Evolutionary conservation across 2,888 invertebrate species (phyloP).

Genomic region (Chrysina gloriosa): DNA sequence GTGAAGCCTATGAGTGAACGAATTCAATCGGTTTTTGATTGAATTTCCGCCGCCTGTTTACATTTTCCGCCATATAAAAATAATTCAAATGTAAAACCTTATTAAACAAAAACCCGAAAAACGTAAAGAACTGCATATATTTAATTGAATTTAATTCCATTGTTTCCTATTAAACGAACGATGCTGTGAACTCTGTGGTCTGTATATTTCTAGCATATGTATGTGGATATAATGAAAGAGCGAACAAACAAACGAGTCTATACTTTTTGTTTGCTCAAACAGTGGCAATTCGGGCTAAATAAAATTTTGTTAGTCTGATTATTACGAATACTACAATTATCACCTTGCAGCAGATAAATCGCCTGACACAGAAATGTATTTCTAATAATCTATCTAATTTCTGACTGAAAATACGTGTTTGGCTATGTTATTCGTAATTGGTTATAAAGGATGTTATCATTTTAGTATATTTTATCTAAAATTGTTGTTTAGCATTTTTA

Average conservation of each 20-base stretch:
- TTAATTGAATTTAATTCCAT: constrained; percentile 31
- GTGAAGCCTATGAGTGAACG: constrained; percentile 40
- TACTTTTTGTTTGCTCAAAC: neutral
- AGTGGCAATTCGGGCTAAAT: neutral
- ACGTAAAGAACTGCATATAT: constrained; percentile 5
- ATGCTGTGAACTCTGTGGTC: neutral
- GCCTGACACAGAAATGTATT: neutral
- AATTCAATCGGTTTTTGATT: constrained; percentile 35
- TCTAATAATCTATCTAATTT: too few relatives aligned
- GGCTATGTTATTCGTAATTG: too few relatives aligned
- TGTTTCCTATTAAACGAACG: constrained; percentile 8
- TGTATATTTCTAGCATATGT: neutral
- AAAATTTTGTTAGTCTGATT: neutral
- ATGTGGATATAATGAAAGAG: neutral
- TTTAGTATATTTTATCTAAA: too few relatives aligned
- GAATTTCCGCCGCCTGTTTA: constrained; percentile 34
- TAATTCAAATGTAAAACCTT: constrained; percentile 35
- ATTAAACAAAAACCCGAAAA: constrained; percentile 27
- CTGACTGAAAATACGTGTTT: too few relatives aligned
- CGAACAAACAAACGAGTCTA: neutral
- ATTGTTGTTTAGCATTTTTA: too few relatives aligned
- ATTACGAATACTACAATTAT: neutral
- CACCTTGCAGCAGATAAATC: neutral
- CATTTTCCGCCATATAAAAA: constrained; percentile 30
- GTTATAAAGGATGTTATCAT: too few relatives aligned